Base-by-base conservation (phyloP, 2,888 invertebrate genomes). In the Pecten maximus region DNA sequence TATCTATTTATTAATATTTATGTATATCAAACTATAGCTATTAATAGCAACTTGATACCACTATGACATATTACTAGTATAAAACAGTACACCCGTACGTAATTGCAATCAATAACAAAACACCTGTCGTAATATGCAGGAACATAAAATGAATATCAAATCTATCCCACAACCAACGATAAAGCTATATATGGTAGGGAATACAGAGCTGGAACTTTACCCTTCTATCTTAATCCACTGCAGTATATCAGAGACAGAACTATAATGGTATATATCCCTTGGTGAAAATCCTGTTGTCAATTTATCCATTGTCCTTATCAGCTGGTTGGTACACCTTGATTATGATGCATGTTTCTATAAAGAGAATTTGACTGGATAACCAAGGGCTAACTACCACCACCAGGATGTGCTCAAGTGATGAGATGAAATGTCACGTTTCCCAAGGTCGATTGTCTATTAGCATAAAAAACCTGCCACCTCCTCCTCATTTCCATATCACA, bases 281-380 rank as follows among this genome's bases (percentile, higher is more conserved):
- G n/a, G n/a, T n/a, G n/a, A n/a, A n/a, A n/a, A 74, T 35, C 74
- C 74, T 12, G 35, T 74, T 12, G 35, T 74, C 35, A 60, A 60
- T 23, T 60, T 60, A 60, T 44, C 6, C 12, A 44, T 44, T 44
- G 28, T 74, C 74, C 74, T 74, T 35, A 74, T 74, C 35, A 15
- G 74, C 2, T 10, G 35, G 8, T 8, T n/a, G n/a, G n/a, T 74
- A 74, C 35, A 74, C 74, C 35, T 74, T 35, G 35, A 74, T 74
- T 74, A 74, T 74, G 74, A 74, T 35, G 28, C 35, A 35, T 74
- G 74, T 60, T 54, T 54, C 60, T 60, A 60, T 60, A 60, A n/a
- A 16, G 3, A 60, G 60, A 74, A 28, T 74, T 74, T 0, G 74
- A 74, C 74, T 74, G 74, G 74, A 74, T 74, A 74, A 74, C 74